Evolutionary conservation across 2,113 vertebrate genomes (phyloP).

Genomic region (Phalacrocorax aristotelis): DNA sequence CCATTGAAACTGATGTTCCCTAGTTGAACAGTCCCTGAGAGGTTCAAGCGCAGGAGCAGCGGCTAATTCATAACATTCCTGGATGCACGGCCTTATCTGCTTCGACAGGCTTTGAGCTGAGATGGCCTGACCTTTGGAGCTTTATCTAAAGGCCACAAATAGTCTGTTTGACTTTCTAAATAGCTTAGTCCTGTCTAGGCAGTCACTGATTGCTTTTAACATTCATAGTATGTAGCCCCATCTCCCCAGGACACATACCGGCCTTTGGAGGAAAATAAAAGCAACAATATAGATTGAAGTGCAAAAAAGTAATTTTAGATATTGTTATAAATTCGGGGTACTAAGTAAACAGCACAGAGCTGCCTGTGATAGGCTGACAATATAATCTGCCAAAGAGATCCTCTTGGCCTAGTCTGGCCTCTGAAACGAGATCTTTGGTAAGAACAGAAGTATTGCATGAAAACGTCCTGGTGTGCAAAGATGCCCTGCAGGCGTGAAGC

Average conservation of each 20-base stretch:
- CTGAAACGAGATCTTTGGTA: background rate
- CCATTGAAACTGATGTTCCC: slow-evolving; percentile 9
- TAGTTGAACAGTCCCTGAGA: background rate
- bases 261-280: slow-evolving; percentile 28
- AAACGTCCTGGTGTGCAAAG: background rate
- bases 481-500: background rate
- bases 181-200: slow-evolving; percentile 35
- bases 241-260: background rate
- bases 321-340: background rate
- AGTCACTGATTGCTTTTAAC: slow-evolving; percentile 26
- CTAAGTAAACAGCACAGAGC: background rate
- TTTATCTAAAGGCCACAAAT: slow-evolving; percentile 69
- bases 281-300: background rate
- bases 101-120: slow-evolving; percentile 43
- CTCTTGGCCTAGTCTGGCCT: background rate
- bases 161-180: slow-evolving; percentile 62
- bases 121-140: slow-evolving; percentile 55
- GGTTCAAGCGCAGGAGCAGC: background rate
- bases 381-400: background rate
- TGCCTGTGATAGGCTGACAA: background rate
- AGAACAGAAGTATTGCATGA: background rate
- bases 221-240: background rate
- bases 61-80: slow-evolving; percentile 26
- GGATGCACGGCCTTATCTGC: slow-evolving; percentile 56
- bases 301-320: background rate